Evolutionary conservation across 2,797 vertebrate species (phyloP).

Genomic region (Phataginus tricuspis): DNA sequence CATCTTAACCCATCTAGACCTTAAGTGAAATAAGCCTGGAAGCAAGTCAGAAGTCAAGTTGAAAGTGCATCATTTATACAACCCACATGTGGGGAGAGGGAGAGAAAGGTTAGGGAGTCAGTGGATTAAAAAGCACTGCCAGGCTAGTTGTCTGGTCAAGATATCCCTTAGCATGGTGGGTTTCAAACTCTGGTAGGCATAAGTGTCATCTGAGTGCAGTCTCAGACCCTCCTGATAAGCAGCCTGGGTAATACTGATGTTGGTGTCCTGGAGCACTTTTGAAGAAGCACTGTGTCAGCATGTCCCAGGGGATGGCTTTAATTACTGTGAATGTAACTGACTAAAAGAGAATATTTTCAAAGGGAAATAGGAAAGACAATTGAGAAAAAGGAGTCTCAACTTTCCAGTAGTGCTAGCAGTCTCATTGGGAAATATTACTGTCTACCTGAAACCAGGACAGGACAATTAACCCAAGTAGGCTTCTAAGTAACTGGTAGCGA

Average conservation of each 20-base stretch:
- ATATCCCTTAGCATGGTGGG: neutral
- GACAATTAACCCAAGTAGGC: neutral
- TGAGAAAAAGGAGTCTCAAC: neutral
- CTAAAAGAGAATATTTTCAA: conserved; percentile 1
- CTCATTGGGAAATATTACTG: neutral
- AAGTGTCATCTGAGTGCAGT: neutral
- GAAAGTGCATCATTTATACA: conserved; percentile 46
- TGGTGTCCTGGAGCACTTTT: neutral
- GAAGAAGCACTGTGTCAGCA: neutral
- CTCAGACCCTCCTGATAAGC: neutral
- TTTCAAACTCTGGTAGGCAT: conserved; percentile 17
- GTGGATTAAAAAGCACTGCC: conserved; percentile 1
- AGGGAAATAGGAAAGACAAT: neutral
- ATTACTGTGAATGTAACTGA: neutral
- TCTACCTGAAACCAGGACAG: neutral
- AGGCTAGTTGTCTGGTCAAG: neutral
- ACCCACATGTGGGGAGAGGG: neutral
- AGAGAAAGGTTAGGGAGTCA: neutral
- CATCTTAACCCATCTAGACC: conserved; percentile 36
- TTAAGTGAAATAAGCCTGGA: conserved; percentile 54
- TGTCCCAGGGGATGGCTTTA: neutral
- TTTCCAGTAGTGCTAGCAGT: neutral
- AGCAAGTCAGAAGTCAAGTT: conserved; percentile 58
- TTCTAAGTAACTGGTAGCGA: neutral
- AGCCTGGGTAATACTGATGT: neutral